phyloP scores from a whole-genome alignment of 2,888 invertebrate genomes.

The Yponomeuta evonymella region DNA sequence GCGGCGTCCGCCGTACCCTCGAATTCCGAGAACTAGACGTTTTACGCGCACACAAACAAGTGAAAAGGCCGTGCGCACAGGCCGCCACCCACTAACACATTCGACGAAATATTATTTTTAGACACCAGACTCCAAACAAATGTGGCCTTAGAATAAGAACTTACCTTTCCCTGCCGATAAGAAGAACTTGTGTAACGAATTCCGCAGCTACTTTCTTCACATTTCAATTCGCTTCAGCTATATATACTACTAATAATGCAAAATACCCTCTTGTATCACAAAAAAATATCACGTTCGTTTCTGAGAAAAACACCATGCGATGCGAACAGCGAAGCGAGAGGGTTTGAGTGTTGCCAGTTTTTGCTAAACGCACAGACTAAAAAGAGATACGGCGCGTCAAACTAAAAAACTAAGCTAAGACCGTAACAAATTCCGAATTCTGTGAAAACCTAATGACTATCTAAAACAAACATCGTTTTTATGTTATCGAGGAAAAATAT shows the following conservation, averaged over 20 bases:
- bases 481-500: not conserved
- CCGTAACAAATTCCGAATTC: too few species aligned
- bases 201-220: not conserved
- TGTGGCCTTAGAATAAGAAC: conserved; percentile 32
- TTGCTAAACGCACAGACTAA: not conserved
- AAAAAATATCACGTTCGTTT: not conserved
- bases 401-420: not conserved
- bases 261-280: not conserved
- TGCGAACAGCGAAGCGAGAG: not conserved
- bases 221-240: not conserved
- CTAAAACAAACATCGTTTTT: not conserved
- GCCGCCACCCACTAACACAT: conserved; percentile 37
- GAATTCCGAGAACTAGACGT: conserved; percentile 63
- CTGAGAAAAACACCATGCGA: not conserved
- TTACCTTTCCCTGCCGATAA: not conserved
- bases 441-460: not conserved
- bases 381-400: not conserved
- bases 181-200: not conserved
- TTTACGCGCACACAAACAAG: conserved; percentile 39
- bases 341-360: not conserved
- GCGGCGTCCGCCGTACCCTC: conserved; percentile 40
- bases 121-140: conserved; percentile 43
- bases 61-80: conserved; percentile 19
- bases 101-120: conserved; percentile 48
- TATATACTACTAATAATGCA: not conserved